Evolutionary conservation across 2,113 vertebrate species (phyloP), one percentile per base, ranked within the genome.

Genomic region (Vireo altiloquus): DNA sequence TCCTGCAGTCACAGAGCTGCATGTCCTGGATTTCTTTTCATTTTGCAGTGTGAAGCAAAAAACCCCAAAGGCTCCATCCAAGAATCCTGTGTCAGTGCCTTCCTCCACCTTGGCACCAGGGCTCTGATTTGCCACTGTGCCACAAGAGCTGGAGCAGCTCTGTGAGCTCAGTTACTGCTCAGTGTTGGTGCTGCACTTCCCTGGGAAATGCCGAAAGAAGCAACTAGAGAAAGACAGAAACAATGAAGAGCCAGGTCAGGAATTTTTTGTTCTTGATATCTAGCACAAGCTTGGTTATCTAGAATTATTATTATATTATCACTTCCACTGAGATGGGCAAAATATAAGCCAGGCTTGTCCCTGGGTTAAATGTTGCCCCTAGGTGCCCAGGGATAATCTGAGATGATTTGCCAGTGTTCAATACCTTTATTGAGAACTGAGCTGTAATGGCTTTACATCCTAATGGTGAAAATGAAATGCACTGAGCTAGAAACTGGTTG

Each of bases 101-200:
- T 40, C 70, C 66, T 63, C 46, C 27, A 1, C 6, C 21, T 2
- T 35, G 10, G 4, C 4, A 3, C 37, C 44, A 28, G n/a, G 13
- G 22, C n/a, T 70, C 47, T 5, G 7, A n/a, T 82, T 49, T 80
- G 27, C 39, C 16, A 9, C 1, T 2, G 24, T 76, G 39, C 57
- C 37, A 6, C 0, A 0, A 65, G 37, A 82, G 35, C 24, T 1
- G 39, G 19, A 46, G 53, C 35, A 60, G 33, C n/a, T 31, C 63
- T 1, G 2, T 10, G 68, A 31, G 1, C 75, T 1, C 0, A 6
- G 20, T 24, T n/a, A 49, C 10, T 31, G 31, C 20, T 24, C 46
- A 52, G 35, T 49, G 15, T 42, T 86, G 25, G 27, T 2, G 6
- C 33, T 17, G 54, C 46, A 28, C 18, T 66, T 76, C 89, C 18